These are phyloP conservation scores for Zosterops japonicus DNA, from an alignment of 2,113 vertebrate genomes.

Conservation along the genomic window DNA sequence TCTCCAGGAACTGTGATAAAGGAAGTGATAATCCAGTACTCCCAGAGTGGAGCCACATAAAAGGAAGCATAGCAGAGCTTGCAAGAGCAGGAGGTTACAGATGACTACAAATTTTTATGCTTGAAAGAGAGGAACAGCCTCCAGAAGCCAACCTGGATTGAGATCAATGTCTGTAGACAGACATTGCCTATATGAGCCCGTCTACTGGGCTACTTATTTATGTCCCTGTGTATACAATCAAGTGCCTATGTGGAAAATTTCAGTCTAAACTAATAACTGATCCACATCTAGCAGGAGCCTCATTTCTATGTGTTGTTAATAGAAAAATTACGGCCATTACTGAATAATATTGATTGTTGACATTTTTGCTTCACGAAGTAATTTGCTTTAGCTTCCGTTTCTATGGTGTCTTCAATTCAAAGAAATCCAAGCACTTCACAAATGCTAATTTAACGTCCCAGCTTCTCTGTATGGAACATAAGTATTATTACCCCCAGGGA, in stretches of 20 bases:
- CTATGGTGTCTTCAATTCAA: not conserved
- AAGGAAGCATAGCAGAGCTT: not conserved
- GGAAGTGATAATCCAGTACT: not conserved
- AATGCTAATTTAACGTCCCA: not conserved
- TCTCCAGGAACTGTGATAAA: not conserved
- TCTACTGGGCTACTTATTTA: not conserved
- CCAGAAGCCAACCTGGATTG: not conserved
- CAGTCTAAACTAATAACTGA: not conserved
- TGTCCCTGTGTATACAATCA: not conserved
- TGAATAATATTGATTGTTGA: not conserved
- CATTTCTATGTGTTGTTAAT: not conserved
- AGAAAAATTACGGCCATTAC: not conserved
- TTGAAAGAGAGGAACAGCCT: not conserved
- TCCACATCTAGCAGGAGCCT: not conserved
- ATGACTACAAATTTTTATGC: not conserved
- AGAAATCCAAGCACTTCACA: not conserved
- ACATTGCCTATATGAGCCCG: not conserved
- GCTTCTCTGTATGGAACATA: not conserved
- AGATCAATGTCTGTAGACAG: not conserved
- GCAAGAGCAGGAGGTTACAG: not conserved
- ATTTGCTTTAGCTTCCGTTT: slow-evolving; percentile 3
- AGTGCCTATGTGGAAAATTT: not conserved
- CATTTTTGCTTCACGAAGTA: not conserved
- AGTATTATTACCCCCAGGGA: not conserved
- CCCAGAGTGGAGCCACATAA: not conserved